Base-by-base conservation (phyloP, 2,888 invertebrate species). In the Phengaris alcon region DNA sequence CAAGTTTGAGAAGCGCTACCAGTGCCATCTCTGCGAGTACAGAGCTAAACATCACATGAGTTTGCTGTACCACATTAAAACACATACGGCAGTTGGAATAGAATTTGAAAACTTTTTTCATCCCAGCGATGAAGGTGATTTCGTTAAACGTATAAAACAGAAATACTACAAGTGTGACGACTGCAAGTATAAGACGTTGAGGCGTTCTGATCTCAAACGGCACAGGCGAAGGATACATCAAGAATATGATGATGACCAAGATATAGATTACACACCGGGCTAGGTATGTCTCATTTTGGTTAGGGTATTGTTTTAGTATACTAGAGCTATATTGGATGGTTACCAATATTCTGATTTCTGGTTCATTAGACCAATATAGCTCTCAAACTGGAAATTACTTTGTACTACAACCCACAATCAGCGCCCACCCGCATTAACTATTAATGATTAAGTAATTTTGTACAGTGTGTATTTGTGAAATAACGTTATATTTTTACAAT, bases 21-120 rank as follows among this genome's bases (percentile, higher is more conserved):
- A 85, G 35, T 91, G 91, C 5, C 85, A 87, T 0, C n/a, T 88
- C 0, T 91, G 92, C 44, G 83, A 83, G 0, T 91, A 87, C 46
- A 82, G 81, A n/a, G 89, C 91, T 0, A 83, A 83, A 0, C 89
- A 90, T 22, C 84, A 84, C 51, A 90, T 91, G 90, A 88, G 87
- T 44, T 35, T 92, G 0, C 79, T 88, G 0, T 90, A 89, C 69
- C 92, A 93, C 75, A 15, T 92, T 6, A 87, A 87, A 13, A 81
- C 84, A 0, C 91, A 92, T 12, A 76, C 76, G 0, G 74, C 74
- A 6, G 35, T 74, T 2, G 77, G 64, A 3, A 78, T 77, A 35
- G 79, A 80, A 44, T 85, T 84, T 69, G 77, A 78, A 0, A 80
- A 80, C 68, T 86, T 84, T 9, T 75, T 75, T 0, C 83, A 79